phyloP scores from a whole-genome alignment of 2,113 vertebrate species.

The Leuciscus idus region DNA sequence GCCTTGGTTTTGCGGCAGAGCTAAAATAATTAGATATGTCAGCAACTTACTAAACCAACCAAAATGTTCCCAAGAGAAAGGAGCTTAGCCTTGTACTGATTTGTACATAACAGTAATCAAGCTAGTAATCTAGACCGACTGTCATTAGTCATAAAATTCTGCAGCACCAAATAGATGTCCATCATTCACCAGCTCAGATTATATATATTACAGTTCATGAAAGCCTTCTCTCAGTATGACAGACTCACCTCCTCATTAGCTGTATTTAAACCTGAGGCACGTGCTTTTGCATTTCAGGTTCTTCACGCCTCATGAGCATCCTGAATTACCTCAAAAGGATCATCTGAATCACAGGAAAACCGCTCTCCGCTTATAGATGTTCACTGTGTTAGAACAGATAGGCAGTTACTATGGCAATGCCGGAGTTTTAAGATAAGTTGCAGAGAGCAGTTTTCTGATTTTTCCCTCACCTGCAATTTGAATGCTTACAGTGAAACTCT shows the following conservation, averaged over 20 bases:
- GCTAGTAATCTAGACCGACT: neutral
- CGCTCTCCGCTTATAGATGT: constrained; percentile 40
- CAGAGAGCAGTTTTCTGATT: constrained; percentile 13
- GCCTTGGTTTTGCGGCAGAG: neutral
- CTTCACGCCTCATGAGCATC: neutral
- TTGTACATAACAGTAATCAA: constrained; percentile 40
- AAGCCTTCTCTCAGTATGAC: neutral
- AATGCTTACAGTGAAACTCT: neutral
- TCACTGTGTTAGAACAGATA: constrained; percentile 42
- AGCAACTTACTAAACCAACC: neutral
- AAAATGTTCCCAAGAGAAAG: neutral
- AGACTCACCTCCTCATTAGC: constrained; percentile 10
- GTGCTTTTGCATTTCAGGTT: neutral
- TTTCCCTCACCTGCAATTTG: constrained; percentile 31
- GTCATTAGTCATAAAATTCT: constrained; percentile 13
- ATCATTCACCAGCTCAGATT: constrained; percentile 1
- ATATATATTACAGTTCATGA: neutral
- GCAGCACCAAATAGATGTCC: neutral
- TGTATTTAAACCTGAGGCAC: constrained; percentile 14
- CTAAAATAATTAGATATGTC: constrained; percentile 23
- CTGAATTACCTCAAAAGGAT: constrained; percentile 16
- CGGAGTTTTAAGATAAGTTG: constrained; percentile 31
- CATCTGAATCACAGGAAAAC: constrained; percentile 25
- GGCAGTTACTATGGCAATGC: constrained; percentile 55
- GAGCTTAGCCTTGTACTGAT: neutral